Percentiles rank a stretch among this genome's conserved stretches.
These are phyloP conservation scores for Chlorodrepanis virens DNA, from an alignment of 2,113 vertebrate genomes.

Conservation along the genomic window DNA sequence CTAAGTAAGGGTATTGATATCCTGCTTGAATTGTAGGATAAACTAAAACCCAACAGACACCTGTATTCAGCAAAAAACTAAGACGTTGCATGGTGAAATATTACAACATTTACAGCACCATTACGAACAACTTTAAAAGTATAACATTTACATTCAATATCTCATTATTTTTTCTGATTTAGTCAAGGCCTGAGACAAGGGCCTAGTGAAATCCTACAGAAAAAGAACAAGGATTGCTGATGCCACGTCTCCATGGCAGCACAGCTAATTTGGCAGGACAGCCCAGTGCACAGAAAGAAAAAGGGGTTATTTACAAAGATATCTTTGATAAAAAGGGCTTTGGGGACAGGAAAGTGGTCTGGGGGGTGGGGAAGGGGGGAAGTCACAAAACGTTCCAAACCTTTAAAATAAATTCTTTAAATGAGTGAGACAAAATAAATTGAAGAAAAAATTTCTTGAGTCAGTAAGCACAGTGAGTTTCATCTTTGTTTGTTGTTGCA, in stretches of 20 bases:
- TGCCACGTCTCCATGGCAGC: conserved; percentile 71
- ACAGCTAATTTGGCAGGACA: conserved; percentile 72
- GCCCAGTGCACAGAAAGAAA: conserved; percentile 53
- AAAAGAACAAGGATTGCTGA: conserved; percentile 65
- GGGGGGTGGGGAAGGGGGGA: not conserved
- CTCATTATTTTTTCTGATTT: conserved; percentile 52
- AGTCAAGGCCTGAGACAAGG: conserved; percentile 51
- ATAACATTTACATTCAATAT: conserved; percentile 48
- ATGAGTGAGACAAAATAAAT: not conserved
- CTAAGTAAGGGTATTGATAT: not conserved
- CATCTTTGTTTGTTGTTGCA: conserved; percentile 56
- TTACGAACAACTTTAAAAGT: not conserved
- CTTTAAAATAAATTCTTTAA: conserved; percentile 45
- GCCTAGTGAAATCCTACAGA: conserved; percentile 64
- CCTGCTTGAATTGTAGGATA: not conserved
- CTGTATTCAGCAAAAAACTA: not conserved
- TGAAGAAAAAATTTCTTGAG: not conserved
- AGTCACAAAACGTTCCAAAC: conserved; percentile 19
- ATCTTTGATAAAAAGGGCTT: conserved; percentile 65
- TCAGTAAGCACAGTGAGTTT: conserved; percentile 38
- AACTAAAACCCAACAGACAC: not conserved
- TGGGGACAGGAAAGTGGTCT: conserved; percentile 30
- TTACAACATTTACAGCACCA: not conserved
- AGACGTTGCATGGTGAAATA: not conserved
- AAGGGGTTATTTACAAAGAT: conserved; percentile 71